Evolutionary conservation across 1,140 invertebrate genomes (phyloP).

Genomic region (Leptinotarsa defecta): DNA sequence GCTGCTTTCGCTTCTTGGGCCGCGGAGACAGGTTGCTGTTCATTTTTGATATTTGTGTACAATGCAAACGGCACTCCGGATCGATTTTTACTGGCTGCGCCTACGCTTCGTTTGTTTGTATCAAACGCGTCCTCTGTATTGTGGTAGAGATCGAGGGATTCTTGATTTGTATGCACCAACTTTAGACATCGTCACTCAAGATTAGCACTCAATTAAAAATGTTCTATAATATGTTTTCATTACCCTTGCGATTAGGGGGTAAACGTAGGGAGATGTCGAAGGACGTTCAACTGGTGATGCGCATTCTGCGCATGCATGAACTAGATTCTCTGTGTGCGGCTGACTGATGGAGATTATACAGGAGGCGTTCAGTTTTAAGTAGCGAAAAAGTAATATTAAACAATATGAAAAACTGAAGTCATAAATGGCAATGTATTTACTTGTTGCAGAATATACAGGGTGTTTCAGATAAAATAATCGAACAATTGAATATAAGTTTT

Average conservation of each 20-base stretch:
- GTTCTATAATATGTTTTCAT: no score
- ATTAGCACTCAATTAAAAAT: no score
- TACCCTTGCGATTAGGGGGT: neutral
- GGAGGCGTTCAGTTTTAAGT: neutral
- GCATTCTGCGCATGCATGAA: conserved; percentile 31
- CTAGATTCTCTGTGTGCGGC: conserved; percentile 10
- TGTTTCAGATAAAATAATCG: no score
- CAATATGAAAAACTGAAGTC: no score
- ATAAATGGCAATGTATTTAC: no score
- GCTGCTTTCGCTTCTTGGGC: conserved; percentile 46
- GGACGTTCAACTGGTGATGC: conserved; percentile 20
- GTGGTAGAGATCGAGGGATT: neutral
- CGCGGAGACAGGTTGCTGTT: conserved; percentile 43
- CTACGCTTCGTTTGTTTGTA: conserved; percentile 5
- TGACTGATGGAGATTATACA: neutral
- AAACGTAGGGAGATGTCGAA: neutral
- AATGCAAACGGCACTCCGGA: neutral
- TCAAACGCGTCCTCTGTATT: neutral
- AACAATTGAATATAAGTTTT: no score
- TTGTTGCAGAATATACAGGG: no score
- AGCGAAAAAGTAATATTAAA: no score
- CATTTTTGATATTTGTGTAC: conserved; percentile 35
- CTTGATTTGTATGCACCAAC: neutral
- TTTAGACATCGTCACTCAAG: neutral
- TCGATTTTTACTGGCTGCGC: conserved; percentile 17